Evolutionary conservation across 2,888 invertebrate species (phyloP).

Genomic region (Cosmorhoe ocellata): DNA sequence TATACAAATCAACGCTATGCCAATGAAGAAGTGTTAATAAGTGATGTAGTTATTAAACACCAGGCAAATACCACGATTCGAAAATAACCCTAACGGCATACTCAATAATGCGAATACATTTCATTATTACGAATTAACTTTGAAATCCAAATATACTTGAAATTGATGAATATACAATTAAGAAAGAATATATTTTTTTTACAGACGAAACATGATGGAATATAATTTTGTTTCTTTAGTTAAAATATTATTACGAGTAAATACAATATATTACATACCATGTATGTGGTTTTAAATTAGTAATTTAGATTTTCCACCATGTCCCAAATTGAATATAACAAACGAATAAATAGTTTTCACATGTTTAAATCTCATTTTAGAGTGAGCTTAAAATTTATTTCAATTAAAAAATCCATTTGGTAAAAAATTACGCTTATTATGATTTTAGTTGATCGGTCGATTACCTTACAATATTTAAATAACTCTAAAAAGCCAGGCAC

Average conservation of each 20-base stretch:
- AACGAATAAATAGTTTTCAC: slow-evolving; percentile 5
- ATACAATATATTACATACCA: too few relatives aligned
- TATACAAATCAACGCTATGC: too few relatives aligned
- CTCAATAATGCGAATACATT: slow-evolving; percentile 21
- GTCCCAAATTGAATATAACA: neutral
- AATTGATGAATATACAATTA: too few relatives aligned
- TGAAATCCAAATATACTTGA: too few relatives aligned
- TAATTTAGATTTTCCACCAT: neutral
- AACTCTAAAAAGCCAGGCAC: slow-evolving; percentile 63
- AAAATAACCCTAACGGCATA: slow-evolving; percentile 48
- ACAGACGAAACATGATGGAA: neutral
- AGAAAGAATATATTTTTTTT: neutral
- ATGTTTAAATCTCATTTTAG: neutral
- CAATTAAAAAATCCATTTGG: neutral
- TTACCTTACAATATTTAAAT: slow-evolving; percentile 25
- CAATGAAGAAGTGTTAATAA: too few relatives aligned
- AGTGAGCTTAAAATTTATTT: too few relatives aligned
- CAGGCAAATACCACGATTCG: slow-evolving; percentile 36
- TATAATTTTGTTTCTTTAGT: neutral
- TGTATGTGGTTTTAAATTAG: too few relatives aligned
- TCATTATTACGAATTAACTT: neutral
- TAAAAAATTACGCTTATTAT: slow-evolving; percentile 27
- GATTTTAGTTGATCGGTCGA: slow-evolving; percentile 39
- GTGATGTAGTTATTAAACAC: too few relatives aligned
- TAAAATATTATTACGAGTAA: neutral